Evolutionary conservation across 2,888 invertebrate genomes (phyloP), one percentile per base, ranked within the genome.

Genomic region (Cremastinae sp.): DNA sequence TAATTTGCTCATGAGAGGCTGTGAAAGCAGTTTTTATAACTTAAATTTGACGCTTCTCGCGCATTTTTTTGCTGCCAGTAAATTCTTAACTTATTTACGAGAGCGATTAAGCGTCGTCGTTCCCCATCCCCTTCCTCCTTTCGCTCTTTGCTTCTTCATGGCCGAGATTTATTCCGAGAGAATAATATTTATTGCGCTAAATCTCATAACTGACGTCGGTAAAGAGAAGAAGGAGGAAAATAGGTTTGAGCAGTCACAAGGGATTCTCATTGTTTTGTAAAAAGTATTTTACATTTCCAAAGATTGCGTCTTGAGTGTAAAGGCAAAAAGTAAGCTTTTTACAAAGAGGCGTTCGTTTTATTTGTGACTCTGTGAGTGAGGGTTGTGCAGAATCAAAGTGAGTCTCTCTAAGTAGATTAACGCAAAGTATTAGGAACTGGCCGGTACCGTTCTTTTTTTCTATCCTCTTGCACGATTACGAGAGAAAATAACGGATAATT

Each of bases 301-400:
- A 3, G 28, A 28, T 28, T 28, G 5, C 28, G 5, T 28, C 20
- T 10, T 51, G 22, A 38, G 36, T 36, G 47, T 1, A 49, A 14
- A 49, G 20, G 36, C 4, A 7, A 14, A 34, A 2, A 47, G n/a
- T 16, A 34, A 45, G 8, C 16, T 34, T 45, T 18, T 7, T 14
- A 61, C 22, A 18, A 18, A 16, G 16, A 9, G 16, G 47, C 18
- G 36, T 38, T 38, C 9, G 10, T 56, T 56, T 28, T 28, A 28
- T 28, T 28, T 28, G 2, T 28, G 28, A 5, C 2, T 28, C 28
- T 28, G 28, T 28, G 28, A 28, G 28, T 28, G 28, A 28, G 5
- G 59, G 54, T 56, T 62, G 64, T 69, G 54, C 76, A 77, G 65
- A 77, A 77, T 77, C 76, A 77, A 77, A 77, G 76, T 70, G 61